Evolutionary conservation across 2,797 vertebrate species (phyloP).

Genomic region (Enteromius viviparus): DNA sequence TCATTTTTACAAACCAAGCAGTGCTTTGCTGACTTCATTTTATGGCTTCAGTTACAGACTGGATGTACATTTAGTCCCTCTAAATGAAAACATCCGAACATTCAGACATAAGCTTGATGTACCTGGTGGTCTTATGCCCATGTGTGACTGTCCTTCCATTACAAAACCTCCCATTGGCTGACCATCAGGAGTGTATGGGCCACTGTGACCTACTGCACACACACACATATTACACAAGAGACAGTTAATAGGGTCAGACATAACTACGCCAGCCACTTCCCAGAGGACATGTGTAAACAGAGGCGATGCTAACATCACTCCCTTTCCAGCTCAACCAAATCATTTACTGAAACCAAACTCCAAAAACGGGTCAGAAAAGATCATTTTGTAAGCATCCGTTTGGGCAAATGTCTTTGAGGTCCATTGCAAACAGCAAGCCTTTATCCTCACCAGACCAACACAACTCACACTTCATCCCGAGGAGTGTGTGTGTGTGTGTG

Average conservation of each 20-base stretch:
- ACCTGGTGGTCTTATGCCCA: constrained; percentile 60
- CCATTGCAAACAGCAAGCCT: neutral
- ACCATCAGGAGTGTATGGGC: constrained; percentile 85
- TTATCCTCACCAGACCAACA: constrained; percentile 10
- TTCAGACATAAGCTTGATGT: neutral
- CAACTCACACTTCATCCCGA: constrained; percentile 18
- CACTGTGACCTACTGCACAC: constrained; percentile 86
- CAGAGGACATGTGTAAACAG: constrained; percentile 1
- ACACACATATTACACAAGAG: neutral
- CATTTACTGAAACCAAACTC: constrained; percentile 19
- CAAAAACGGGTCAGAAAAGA: neutral
- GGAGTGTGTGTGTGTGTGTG: constrained; percentile 5
- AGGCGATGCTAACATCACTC: neutral
- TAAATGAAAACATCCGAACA: neutral
- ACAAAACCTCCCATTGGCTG: constrained; percentile 89
- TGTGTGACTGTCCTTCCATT: constrained; percentile 84
- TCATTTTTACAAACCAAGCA: neutral
- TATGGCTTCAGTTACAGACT: neutral
- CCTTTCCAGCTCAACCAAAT: neutral
- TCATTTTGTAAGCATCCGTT: neutral
- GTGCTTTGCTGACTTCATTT: neutral
- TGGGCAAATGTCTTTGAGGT: neutral
- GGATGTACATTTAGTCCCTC: neutral
- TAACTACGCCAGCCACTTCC: constrained; percentile 8
- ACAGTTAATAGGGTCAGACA: constrained; percentile 21